Conservation (phyloP, 2,113 vertebrate species). For the Gavia stellata region DNA sequence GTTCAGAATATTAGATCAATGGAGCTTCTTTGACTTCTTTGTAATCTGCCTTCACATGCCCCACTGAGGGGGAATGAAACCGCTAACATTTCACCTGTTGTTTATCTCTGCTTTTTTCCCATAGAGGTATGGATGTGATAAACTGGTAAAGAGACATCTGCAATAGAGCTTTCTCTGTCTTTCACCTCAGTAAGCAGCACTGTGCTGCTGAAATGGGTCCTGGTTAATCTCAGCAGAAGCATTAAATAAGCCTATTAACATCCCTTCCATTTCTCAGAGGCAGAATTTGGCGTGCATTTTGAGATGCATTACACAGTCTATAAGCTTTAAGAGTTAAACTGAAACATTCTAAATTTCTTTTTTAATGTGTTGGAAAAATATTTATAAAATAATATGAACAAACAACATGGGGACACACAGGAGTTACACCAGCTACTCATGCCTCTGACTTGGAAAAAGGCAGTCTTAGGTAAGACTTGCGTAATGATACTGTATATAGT, state of each 20-base stretch:
- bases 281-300: neutral
- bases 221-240: neutral
- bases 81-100: neutral
- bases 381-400: neutral
- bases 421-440: neutral
- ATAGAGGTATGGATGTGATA: neutral
- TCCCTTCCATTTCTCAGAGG: neutral
- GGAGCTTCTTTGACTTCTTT: neutral
- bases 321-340: neutral
- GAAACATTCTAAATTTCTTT: neutral
- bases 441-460: neutral
- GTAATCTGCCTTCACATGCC: neutral
- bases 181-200: neutral
- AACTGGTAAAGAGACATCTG: neutral
- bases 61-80: neutral
- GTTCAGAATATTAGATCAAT: neutral
- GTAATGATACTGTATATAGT: neutral
- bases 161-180: neutral
- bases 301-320: neutral
- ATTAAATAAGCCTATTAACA: neutral
- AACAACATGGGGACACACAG: neutral
- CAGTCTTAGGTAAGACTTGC: neutral
- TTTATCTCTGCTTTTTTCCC: neutral
- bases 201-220: neutral
- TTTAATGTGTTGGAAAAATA: neutral